These are phyloP conservation scores for Microcebus lehilahytsara DNA, from an alignment of 2,113 vertebrate genomes.

Conservation along the genomic window DNA sequence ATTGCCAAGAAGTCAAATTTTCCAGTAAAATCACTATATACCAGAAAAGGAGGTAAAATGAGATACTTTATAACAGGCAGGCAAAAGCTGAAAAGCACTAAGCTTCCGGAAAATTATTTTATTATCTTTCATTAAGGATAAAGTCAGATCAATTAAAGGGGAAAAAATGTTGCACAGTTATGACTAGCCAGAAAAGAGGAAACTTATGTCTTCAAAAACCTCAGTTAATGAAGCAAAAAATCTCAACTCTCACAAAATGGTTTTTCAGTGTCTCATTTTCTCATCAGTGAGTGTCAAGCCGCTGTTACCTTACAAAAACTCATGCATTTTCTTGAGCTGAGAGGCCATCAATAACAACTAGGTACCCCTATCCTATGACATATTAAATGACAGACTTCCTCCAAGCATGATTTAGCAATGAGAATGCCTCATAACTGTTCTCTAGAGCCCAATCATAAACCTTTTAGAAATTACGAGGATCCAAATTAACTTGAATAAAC, in stretches of 20 bases:
- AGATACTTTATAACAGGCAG: constrained; percentile 58
- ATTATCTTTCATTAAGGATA: constrained; percentile 66
- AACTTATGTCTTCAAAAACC: not conserved
- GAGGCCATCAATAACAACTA: constrained; percentile 49
- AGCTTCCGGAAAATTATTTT: constrained; percentile 31
- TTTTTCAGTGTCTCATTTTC: constrained; percentile 26
- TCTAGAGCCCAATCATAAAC: not conserved
- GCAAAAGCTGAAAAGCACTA: constrained; percentile 62
- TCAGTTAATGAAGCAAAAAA: constrained; percentile 41
- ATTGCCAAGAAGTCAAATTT: constrained; percentile 15
- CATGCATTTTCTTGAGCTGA: constrained; percentile 32
- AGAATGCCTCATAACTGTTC: not conserved
- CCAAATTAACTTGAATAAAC: constrained; percentile 37
- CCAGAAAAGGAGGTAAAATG: not conserved
- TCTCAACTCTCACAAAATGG: constrained; percentile 47
- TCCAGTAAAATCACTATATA: constrained; percentile 32
- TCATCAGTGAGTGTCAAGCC: constrained; percentile 21
- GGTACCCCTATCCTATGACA: constrained; percentile 19
- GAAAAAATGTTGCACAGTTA: not conserved
- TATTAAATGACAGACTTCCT: constrained; percentile 46
- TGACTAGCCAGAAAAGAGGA: constrained; percentile 40
- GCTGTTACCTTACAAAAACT: not conserved
- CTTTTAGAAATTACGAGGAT: constrained; percentile 43
- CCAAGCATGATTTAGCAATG: constrained; percentile 58
- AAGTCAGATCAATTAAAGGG: not conserved